phyloP scores from a whole-genome alignment of 2,797 vertebrate species.

The Ctenosaura bakeri region DNA sequence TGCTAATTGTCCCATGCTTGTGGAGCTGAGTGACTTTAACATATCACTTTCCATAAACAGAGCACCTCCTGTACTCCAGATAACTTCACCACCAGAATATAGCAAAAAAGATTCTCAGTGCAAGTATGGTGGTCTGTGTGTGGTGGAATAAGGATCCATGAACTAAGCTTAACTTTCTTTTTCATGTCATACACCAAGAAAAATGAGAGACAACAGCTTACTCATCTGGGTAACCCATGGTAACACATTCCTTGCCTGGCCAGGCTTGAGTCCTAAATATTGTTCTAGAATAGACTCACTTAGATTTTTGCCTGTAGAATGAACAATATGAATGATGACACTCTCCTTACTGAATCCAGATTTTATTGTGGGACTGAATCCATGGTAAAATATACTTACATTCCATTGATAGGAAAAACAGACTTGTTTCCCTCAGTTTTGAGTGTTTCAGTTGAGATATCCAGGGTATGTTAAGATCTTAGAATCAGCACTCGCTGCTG shows the following conservation, averaged over 20 bases:
- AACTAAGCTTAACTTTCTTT: background rate
- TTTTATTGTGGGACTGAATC: background rate
- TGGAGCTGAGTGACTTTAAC: background rate
- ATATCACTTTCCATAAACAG: background rate
- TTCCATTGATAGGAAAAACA: background rate
- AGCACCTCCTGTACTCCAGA: background rate
- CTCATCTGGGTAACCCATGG: background rate
- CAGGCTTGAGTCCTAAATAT: background rate
- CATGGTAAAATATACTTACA: background rate
- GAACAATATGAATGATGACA: background rate
- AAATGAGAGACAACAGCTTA: background rate
- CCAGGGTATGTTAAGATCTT: background rate
- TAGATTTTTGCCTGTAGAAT: background rate
- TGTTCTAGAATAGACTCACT: background rate
- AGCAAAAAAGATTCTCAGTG: background rate
- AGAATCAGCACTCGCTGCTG: background rate
- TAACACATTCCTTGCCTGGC: background rate
- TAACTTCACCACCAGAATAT: background rate
- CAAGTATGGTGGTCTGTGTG: background rate
- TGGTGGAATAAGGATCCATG: background rate
- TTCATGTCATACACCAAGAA: conserved; percentile 33
- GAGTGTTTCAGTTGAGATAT: background rate
- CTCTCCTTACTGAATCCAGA: background rate
- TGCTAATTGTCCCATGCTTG: background rate
- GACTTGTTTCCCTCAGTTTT: background rate